Conservation (phyloP, 2,797 vertebrate genomes). For the Hydrocynus forskahlii region DNA sequence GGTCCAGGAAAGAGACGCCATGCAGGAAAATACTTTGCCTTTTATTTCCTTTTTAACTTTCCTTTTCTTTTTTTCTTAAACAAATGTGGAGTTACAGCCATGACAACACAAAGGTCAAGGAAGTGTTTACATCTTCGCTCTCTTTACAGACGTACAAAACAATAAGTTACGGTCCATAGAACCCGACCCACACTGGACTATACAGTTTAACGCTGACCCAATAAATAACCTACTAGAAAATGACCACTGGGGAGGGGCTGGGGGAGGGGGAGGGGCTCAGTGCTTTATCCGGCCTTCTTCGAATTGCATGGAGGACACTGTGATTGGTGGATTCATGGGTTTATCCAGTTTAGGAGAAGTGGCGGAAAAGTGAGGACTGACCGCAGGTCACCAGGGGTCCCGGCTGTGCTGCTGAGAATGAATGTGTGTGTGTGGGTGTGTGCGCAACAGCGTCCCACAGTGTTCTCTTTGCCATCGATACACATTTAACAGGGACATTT, state of each 20-base stretch:
- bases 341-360: no score
- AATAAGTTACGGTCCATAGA: constrained; percentile 97
- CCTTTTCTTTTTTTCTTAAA: constrained; percentile 84
- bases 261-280: constrained; percentile 32
- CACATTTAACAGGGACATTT: neutral
- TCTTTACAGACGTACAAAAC: constrained; percentile 99
- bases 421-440: constrained; percentile 18
- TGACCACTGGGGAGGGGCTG: constrained; percentile 72
- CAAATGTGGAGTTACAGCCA: constrained; percentile 83
- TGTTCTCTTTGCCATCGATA: neutral
- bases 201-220: constrained; percentile 79
- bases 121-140: constrained; percentile 95
- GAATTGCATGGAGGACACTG: constrained; percentile 2
- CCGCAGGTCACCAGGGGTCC: no score
- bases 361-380: no score
- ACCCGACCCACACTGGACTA: constrained; percentile 84
- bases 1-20: constrained; percentile 40
- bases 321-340: no score
- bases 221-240: constrained; percentile 81
- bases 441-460: neutral
- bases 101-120: constrained; percentile 78
- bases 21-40: constrained; percentile 92
- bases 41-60: constrained; percentile 93
- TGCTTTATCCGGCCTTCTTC: constrained; percentile 25
- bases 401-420: no score